A percentile compares a stretch with the other conserved stretches of the same genome.
Conservation (phyloP, 2,888 invertebrate genomes). For the Tromatobia lineatoria region DNA sequence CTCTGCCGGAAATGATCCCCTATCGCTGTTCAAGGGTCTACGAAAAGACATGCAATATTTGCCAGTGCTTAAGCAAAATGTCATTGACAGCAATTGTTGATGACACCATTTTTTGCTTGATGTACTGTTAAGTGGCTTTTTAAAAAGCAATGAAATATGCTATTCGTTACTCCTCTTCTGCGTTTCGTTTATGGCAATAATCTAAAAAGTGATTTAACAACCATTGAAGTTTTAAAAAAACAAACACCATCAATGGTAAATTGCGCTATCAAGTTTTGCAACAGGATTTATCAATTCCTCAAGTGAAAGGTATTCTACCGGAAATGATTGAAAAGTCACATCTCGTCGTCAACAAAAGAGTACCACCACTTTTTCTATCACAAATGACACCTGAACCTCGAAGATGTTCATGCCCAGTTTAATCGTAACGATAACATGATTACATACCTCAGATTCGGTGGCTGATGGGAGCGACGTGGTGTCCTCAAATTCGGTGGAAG, state of each 20-base stretch:
- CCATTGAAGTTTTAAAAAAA: neutral
- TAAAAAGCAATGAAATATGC: no score
- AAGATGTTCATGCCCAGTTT: neutral
- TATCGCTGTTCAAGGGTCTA: no score
- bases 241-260: neutral
- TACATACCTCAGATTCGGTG: slow-evolving; percentile 78
- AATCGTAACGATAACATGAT: neutral
- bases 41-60: no score
- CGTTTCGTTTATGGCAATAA: no score
- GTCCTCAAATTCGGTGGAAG: slow-evolving; percentile 81
- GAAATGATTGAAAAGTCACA: neutral
- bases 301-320: neutral
- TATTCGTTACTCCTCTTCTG: no score
- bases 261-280: neutral
- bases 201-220: no score
- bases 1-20: no score
- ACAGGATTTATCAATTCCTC: neutral
- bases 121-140: no score
- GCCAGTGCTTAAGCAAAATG: no score
- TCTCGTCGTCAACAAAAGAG: neutral
- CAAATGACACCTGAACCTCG: neutral
- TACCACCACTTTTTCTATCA: neutral
- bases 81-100: no score
- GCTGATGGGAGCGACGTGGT: slow-evolving; percentile 80
- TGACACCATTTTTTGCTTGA: no score